Base-by-base conservation (phyloP, 2,113 vertebrate species). In the Pseudolaguvia tuberculata region DNA sequence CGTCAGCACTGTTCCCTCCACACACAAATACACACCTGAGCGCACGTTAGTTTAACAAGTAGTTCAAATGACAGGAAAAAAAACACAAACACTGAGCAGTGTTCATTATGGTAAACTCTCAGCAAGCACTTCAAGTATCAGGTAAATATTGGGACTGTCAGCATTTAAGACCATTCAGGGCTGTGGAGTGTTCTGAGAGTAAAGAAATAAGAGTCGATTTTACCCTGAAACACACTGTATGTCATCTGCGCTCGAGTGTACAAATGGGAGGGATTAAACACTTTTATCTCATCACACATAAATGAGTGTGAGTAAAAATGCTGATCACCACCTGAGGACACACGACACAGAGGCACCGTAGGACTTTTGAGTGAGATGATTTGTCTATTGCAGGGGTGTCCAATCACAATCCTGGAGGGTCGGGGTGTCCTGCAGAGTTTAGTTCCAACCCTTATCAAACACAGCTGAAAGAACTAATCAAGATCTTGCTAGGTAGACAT, bases 81-180 rank as follows among this genome's bases (percentile, higher is more conserved):
- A 29, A 2, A 15, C 51, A 10, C 42, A 21, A 56, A 69, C 12
- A 39, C 20, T 45, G 25, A 78, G 21, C 21, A 4, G 29, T 65
- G 59, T 17, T 72, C 20, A 6, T 13, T 8, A 42, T 29, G 18
- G 48, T 45, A 67, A 27, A 76, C 69, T 35, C 45, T 69, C 3
- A 57, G 48, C 50, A 53, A 74, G 29, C 57, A 52, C 48, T 78
- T 81, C 79, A 81, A 81, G 76, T 81, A 81, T 75, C 70, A 57
- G 59, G 31, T 71, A 71, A 42, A 57, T 66, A 78, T 52, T 21
- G 6, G 71, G 75, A 42, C 31, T 55, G 39, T 66, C 51, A 77
- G 71, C 23, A n/a, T 72, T 76, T 63, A 61, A 73, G 68, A 69
- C 58, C 35, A 57, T 27, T 48, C 63, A 63, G 58, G 65, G 57